These are phyloP conservation scores for Melanotaenia trifasciata DNA, from an alignment of 2,797 vertebrate genomes.

Conservation along the genomic window DNA sequence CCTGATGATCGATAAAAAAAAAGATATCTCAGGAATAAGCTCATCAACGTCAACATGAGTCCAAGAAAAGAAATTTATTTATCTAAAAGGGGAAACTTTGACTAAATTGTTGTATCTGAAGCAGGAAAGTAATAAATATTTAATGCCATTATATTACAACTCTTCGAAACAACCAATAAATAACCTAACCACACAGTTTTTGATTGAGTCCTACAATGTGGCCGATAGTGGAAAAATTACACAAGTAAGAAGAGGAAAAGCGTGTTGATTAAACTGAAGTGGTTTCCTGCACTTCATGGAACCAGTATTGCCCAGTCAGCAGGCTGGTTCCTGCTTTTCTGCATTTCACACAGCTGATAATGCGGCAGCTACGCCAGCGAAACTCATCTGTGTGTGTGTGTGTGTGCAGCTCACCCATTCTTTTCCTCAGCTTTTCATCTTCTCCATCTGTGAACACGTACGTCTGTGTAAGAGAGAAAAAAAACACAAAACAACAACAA, in stretches of 20 bases:
- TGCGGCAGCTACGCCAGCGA: conserved; percentile 55
- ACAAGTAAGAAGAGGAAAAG: conserved; percentile 39
- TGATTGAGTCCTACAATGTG: neutral
- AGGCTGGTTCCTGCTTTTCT: conserved; percentile 63
- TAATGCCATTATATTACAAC: neutral
- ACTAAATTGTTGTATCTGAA: neutral
- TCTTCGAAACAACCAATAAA: conserved; percentile 3
- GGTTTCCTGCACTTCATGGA: conserved; percentile 66
- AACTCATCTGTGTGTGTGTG: conserved; percentile 17
- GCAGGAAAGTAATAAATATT: neutral
- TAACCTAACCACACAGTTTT: conserved; percentile 4
- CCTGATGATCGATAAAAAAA: conserved; percentile 74
- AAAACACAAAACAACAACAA: conserved; percentile 1
- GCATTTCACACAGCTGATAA: conserved; percentile 48
- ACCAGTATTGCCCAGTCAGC: conserved; percentile 67
- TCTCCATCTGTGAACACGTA: conserved; percentile 96
- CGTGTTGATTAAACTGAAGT: conserved; percentile 38
- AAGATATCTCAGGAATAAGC: neutral
- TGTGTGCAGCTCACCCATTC: conserved; percentile 86
- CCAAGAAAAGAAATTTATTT: neutral
- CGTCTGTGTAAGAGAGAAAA: conserved; percentile 83
- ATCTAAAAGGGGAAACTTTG: neutral
- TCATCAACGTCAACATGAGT: neutral
- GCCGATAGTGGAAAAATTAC: conserved; percentile 39
- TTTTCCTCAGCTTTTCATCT: conserved; percentile 89